phyloP scores from a whole-genome alignment of 2,888 invertebrate species.

The Macrophya annulata region DNA sequence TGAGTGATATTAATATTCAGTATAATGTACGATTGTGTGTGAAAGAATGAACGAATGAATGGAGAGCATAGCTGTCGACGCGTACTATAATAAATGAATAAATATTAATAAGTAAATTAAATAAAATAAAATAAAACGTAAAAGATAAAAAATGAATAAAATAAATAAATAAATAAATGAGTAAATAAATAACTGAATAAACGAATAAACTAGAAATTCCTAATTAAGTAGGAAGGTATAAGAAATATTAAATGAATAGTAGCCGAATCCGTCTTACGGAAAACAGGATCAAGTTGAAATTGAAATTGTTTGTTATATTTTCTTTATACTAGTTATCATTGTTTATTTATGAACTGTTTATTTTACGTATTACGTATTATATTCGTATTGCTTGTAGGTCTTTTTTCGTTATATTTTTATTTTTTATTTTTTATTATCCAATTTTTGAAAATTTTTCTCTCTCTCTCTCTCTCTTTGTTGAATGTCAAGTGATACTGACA shows the following conservation, averaged over 20 bases:
- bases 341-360: conserved; percentile 79
- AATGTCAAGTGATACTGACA: neutral
- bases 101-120: conserved; percentile 24
- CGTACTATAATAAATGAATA: conserved; percentile 65
- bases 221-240: conserved; percentile 55
- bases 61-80: conserved; percentile 59
- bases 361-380: conserved; percentile 70
- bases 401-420: neutral
- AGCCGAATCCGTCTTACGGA: conserved; percentile 70
- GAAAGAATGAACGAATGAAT: conserved; percentile 51
- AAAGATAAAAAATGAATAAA: conserved; percentile 15
- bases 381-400: conserved; percentile 56
- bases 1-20: neutral
- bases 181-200: conserved; percentile 56
- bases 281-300: conserved; percentile 70
- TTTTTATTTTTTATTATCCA: neutral
- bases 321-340: conserved; percentile 76
- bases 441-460: neutral
- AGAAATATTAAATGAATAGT: conserved; percentile 28
- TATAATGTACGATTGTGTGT: conserved; percentile 12
- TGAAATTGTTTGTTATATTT: conserved; percentile 77
- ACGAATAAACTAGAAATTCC: conserved; percentile 60
- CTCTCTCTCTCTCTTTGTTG: conserved; percentile 13
- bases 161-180: conserved; percentile 25
- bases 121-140: neutral